Evolutionary conservation across 2,888 invertebrate genomes (phyloP).

Genomic region (Synanthedon andrenaeformis): DNA sequence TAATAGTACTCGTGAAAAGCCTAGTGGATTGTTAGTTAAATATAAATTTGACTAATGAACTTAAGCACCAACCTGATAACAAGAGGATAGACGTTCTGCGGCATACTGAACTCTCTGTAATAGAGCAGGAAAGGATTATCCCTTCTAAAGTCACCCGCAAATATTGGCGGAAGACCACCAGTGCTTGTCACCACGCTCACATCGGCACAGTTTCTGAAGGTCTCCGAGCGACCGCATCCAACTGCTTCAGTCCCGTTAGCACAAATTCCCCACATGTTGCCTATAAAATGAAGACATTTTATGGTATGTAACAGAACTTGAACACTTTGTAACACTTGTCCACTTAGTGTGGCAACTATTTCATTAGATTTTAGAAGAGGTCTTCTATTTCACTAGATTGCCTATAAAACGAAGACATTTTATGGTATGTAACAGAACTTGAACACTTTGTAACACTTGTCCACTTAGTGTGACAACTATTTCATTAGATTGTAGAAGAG

Average conservation of each 20-base stretch:
- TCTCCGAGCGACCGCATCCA: conserved; percentile 91
- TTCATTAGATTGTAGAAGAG: no score
- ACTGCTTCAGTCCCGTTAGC: conserved; percentile 87
- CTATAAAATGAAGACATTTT: conserved; percentile 34
- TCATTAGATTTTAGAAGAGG: no score
- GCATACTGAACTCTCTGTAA: conserved; percentile 78
- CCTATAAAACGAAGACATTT: conserved; percentile 45
- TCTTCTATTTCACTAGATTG: no score
- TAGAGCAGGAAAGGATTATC: conserved; percentile 82
- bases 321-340: no score
- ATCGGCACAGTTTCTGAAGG: conserved; percentile 92
- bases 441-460: no score
- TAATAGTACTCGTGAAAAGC: no score
- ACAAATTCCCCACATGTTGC: conserved; percentile 93
- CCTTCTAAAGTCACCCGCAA: conserved; percentile 69
- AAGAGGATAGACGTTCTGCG: conserved; percentile 77
- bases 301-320: no score
- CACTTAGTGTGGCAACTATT: no score
- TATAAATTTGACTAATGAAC: no score
- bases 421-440: no score
- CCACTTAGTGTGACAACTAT: no score
- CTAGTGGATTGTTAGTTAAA: no score
- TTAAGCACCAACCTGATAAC: conserved; percentile 74
- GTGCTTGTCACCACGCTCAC: conserved; percentile 84
- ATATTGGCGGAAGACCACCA: conserved; percentile 79